Percentiles rank a stretch among this genome's conserved stretches.
These are phyloP conservation scores for Manduca sexta DNA, from an alignment of 1,140 invertebrate genomes.

Conservation along the genomic window DNA sequence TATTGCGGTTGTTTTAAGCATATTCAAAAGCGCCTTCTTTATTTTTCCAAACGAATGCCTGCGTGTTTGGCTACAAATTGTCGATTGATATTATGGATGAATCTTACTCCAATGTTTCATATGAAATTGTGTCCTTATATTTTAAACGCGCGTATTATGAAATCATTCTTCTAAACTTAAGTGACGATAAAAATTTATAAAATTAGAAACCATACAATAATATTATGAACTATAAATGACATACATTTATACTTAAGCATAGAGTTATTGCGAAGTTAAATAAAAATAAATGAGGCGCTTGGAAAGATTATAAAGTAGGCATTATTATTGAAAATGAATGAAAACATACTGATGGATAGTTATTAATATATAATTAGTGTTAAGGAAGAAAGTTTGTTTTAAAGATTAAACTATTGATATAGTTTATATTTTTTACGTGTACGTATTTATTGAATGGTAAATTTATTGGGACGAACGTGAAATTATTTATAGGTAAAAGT, in stretches of 20 bases:
- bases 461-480: slow-evolving; percentile 71
- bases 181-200: slow-evolving; percentile 58
- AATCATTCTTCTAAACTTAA: slow-evolving; percentile 42
- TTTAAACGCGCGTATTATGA: slow-evolving; percentile 33
- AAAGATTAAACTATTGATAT: slow-evolving; percentile 73
- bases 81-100: slow-evolving; percentile 26
- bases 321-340: slow-evolving; percentile 69
- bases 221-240: slow-evolving; percentile 51
- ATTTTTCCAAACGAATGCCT: slow-evolving; percentile 61
- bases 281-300: slow-evolving; percentile 59
- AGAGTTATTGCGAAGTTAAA: slow-evolving; percentile 20
- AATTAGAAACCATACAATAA: slow-evolving; percentile 53
- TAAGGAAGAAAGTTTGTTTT: slow-evolving; percentile 69
- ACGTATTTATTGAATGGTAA: slow-evolving; percentile 73
- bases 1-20: slow-evolving; percentile 64
- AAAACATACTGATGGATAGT: slow-evolving; percentile 71
- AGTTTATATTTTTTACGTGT: slow-evolving; percentile 74
- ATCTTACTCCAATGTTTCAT: slow-evolving; percentile 20
- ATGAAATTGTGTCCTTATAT: slow-evolving; percentile 47
- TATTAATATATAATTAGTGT: slow-evolving; percentile 72
- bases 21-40: slow-evolving; percentile 59
- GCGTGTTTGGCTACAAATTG: slow-evolving; percentile 30
- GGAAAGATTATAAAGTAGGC: slow-evolving; percentile 72
- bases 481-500: slow-evolving; percentile 72
- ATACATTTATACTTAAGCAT: slow-evolving; percentile 48